Evolutionary conservation across 2,888 invertebrate species (phyloP).

Genomic region (Volucella inflata): DNA sequence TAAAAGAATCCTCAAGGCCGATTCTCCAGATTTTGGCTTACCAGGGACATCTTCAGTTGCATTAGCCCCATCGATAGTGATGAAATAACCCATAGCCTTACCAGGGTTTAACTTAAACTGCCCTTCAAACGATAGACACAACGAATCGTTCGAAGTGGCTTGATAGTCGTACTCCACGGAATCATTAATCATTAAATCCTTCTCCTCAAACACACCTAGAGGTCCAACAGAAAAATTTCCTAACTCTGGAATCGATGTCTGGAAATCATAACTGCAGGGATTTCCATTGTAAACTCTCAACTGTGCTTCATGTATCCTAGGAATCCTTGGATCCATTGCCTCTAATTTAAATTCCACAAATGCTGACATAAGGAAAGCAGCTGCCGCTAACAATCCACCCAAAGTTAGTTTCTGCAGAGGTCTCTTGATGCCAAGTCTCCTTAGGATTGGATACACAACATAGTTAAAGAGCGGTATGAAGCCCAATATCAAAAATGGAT

Average conservation of each 20-base stretch:
- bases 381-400: constrained; percentile 93
- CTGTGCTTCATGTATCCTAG: constrained; percentile 86
- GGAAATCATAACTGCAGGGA: constrained; percentile 85
- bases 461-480: constrained; percentile 94
- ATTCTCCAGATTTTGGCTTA: constrained; percentile 80
- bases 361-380: constrained; percentile 93
- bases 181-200: constrained; percentile 81
- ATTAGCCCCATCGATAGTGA: constrained; percentile 75
- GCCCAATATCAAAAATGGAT: constrained; percentile 92
- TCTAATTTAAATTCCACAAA: constrained; percentile 90
- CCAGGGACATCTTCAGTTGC: constrained; percentile 80
- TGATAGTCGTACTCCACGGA: constrained; percentile 82
- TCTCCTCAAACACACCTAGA: constrained; percentile 84
- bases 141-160: constrained; percentile 78
- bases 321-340: constrained; percentile 86
- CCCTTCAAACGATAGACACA: constrained; percentile 77
- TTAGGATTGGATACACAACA: constrained; percentile 82
- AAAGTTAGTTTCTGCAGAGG: constrained; percentile 85
- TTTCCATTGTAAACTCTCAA: constrained; percentile 89
- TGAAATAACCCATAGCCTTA: constrained; percentile 80
- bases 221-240: constrained; percentile 77
- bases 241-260: constrained; percentile 74
- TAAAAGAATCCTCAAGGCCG: constrained; percentile 81
- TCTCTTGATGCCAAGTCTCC: constrained; percentile 79
- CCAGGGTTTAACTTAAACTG: constrained; percentile 78